These are phyloP conservation scores for Pachydiplax longipennis DNA, from an alignment of 2,888 invertebrate species.

Conservation along the genomic window DNA sequence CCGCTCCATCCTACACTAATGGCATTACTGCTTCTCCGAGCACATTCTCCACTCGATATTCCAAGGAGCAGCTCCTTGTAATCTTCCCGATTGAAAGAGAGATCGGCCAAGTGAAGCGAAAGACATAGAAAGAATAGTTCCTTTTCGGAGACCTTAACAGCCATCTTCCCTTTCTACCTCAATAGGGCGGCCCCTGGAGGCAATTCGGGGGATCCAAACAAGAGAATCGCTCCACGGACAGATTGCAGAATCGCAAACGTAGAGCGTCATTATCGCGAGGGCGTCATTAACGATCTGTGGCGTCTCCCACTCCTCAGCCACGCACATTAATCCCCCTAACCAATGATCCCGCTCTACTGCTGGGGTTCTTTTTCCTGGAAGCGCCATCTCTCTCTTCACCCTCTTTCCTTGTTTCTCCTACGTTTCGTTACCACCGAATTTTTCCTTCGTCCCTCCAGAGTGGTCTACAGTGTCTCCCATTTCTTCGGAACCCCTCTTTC, in stretches of 20 bases:
- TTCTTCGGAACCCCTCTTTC: neutral
- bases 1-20: neutral
- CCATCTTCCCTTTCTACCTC: neutral
- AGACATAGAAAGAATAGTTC: neutral
- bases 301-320: neutral
- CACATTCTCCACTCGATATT: neutral
- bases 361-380: neutral
- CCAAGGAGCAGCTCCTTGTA: neutral
- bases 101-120: neutral
- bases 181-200: neutral
- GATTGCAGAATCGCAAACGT: constrained; percentile 20
- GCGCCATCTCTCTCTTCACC: neutral
- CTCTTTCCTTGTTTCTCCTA: neutral
- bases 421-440: neutral
- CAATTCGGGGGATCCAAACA: neutral
- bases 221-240: neutral
- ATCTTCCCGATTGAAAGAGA: neutral
- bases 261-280: constrained; percentile 8
- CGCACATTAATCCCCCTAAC: neutral
- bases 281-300: constrained; percentile 9
- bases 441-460: neutral
- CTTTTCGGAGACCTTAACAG: neutral
- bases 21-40: neutral
- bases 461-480: neutral
- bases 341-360: neutral